Conservation (phyloP, 2,113 vertebrate species). For the Brachypteracias leptosomus region DNA sequence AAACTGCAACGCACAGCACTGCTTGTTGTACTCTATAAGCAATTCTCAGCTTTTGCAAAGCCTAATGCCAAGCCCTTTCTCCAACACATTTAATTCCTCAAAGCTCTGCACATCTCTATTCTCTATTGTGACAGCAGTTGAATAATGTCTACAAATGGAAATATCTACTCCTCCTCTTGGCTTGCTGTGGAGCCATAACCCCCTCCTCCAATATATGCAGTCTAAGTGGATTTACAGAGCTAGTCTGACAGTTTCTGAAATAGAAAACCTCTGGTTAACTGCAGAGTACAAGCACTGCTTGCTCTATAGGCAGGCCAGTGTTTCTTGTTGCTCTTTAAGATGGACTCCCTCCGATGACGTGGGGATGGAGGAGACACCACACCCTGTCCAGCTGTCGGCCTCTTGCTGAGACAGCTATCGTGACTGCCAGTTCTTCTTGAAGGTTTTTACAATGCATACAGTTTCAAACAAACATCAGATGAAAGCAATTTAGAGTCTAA, state of each 20-base stretch:
- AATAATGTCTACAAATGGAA: constrained; percentile 37
- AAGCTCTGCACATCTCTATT: constrained; percentile 16
- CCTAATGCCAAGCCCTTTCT: background rate
- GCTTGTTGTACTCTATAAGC: background rate
- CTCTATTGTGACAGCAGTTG: constrained; percentile 24
- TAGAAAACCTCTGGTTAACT: background rate
- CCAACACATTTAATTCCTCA: background rate
- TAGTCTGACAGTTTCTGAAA: constrained; percentile 14
- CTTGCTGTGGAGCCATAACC: background rate
- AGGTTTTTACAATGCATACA: background rate
- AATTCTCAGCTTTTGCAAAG: background rate
- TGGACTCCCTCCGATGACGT: background rate
- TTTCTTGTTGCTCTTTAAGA: background rate
- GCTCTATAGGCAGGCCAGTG: background rate
- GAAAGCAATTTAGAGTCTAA: constrained; percentile 46
- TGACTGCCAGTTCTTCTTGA: background rate
- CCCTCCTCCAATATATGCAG: background rate
- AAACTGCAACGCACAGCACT: background rate
- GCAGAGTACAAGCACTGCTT: background rate
- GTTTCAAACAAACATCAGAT: constrained; percentile 41
- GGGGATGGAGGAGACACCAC: background rate
- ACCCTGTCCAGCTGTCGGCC: fast-evolving
- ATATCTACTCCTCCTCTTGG: constrained; percentile 31
- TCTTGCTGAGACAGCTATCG: background rate
- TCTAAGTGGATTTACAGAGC: constrained; percentile 42